Percentiles rank a stretch among this genome's conserved stretches.
Evolutionary conservation across 2,888 invertebrate species (phyloP).

Genomic region (Caenorhabditis drosophilae): DNA sequence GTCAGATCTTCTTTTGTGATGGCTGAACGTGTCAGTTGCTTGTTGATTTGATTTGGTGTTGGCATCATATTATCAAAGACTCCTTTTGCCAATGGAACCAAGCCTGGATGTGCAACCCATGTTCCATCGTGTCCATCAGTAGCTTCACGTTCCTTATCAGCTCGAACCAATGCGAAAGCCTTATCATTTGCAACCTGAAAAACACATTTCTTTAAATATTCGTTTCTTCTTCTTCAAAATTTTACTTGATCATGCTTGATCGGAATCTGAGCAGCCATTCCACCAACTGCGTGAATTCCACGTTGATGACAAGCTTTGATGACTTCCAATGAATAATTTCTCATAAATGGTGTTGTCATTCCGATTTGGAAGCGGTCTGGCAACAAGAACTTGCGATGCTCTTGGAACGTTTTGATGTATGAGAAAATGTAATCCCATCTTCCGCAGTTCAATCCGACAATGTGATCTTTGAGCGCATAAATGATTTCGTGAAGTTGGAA

Average conservation of each 20-base stretch:
- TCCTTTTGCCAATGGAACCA: slow-evolving; percentile 72
- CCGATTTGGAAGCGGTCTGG: slow-evolving; percentile 76
- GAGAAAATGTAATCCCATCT: slow-evolving; percentile 76
- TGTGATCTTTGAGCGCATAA: slow-evolving; percentile 76
- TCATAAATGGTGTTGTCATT: slow-evolving; percentile 76
- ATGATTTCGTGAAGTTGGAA: slow-evolving; percentile 77
- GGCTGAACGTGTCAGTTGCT: slow-evolving; percentile 44
- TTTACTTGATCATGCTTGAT: slow-evolving; percentile 67
- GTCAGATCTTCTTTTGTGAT: slow-evolving; percentile 56
- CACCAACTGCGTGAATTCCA: slow-evolving; percentile 70
- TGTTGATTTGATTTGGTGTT: slow-evolving; percentile 60
- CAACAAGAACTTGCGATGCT: slow-evolving; percentile 75
- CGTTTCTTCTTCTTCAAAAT: not conserved
- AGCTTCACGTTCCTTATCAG: slow-evolving; percentile 69
- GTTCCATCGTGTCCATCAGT: slow-evolving; percentile 76
- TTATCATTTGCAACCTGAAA: slow-evolving; percentile 44
- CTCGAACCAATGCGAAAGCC: slow-evolving; percentile 64
- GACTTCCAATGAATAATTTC: slow-evolving; percentile 75
- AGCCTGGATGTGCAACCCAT: slow-evolving; percentile 77
- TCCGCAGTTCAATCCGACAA: slow-evolving; percentile 79
- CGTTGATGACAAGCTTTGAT: slow-evolving; percentile 71
- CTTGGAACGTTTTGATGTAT: slow-evolving; percentile 69
- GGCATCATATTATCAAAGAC: slow-evolving; percentile 56
- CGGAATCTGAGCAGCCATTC: slow-evolving; percentile 75
- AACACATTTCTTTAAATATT: not conserved